A percentile compares a stretch with the other conserved stretches of the same genome.
Evolutionary conservation across 1,140 invertebrate species (phyloP).

Genomic region (Drosophila asahinai): DNA sequence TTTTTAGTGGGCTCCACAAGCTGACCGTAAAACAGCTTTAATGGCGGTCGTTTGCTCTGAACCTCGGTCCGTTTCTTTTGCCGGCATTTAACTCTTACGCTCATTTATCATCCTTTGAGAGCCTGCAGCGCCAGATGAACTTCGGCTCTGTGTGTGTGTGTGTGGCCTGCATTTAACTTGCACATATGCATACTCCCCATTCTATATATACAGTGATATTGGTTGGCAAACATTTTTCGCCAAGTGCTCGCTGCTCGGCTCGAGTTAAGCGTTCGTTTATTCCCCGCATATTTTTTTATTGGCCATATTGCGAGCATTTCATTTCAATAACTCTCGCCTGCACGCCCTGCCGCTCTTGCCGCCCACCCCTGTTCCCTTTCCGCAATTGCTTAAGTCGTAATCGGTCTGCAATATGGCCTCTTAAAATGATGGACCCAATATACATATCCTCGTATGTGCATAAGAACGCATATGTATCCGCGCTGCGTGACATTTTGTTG

Average conservation of each 20-base stretch:
- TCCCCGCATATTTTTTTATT: conserved; percentile 76
- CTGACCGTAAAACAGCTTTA: conserved; percentile 77
- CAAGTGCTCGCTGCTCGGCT: conserved; percentile 51
- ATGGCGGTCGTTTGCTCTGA: conserved; percentile 68
- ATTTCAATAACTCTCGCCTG: conserved; percentile 65
- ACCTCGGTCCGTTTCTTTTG: conserved; percentile 41
- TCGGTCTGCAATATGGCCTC: conserved; percentile 67
- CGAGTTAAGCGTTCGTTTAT: conserved; percentile 69
- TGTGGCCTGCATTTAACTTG: conserved; percentile 54
- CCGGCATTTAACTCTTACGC: conserved; percentile 75
- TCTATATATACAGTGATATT: conserved; percentile 32
- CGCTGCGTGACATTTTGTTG: conserved; percentile 33
- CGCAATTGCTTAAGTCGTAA: conserved; percentile 68
- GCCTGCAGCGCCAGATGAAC: conserved; percentile 65
- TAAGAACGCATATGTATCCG: conserved; percentile 7
- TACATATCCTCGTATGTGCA: conserved; percentile 1
- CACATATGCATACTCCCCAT: conserved; percentile 29
- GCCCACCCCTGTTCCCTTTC: conserved; percentile 1
- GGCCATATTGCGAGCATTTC: conserved; percentile 73
- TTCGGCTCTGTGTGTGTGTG: conserved; percentile 32
- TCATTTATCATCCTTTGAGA: conserved; percentile 79
- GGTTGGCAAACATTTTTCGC: conserved; percentile 67
- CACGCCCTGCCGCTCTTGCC: not conserved
- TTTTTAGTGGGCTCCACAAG: conserved; percentile 22
- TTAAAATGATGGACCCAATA: conserved; percentile 66